phyloP scores from a whole-genome alignment of 2,888 invertebrate species.

The Lumbricus terrestris region DNA sequence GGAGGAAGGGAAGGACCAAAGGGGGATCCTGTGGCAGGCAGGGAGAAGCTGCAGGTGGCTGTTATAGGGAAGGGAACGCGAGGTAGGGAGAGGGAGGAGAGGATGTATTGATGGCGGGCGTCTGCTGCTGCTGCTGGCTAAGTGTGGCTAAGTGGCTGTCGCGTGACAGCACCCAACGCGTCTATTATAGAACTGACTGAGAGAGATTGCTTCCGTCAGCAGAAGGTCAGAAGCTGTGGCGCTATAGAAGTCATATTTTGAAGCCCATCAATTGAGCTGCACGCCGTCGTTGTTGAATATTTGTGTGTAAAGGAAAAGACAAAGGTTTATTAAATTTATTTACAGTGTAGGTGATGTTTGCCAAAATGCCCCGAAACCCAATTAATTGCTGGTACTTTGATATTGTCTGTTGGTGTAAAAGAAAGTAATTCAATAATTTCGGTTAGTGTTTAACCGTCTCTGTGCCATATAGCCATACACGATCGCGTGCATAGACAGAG shows the following conservation, averaged over 20 bases:
- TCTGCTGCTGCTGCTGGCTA: too few relatives aligned
- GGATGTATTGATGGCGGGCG: background rate
- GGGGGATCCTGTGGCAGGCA: background rate
- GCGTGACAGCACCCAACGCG: background rate
- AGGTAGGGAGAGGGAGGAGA: background rate
- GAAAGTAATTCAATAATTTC: too few relatives aligned
- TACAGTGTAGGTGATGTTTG: too few relatives aligned
- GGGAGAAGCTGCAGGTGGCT: background rate
- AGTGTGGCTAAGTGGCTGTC: constrained; percentile 3
- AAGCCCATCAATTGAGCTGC: background rate
- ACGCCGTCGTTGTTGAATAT: background rate
- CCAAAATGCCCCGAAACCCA: too few relatives aligned
- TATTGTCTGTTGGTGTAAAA: too few relatives aligned
- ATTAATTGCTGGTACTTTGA: too few relatives aligned
- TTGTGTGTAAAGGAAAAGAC: background rate
- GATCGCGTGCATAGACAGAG: too few relatives aligned
- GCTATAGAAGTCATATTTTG: background rate
- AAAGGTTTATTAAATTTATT: background rate
- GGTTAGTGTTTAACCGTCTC: too few relatives aligned
- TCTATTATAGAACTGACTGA: background rate
- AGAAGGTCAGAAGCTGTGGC: background rate
- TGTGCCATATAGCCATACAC: too few relatives aligned
- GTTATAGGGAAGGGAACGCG: background rate
- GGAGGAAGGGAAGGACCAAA: background rate
- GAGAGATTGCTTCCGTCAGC: background rate